Evolutionary conservation across 2,113 vertebrate genomes (phyloP).

Genomic region (Oryzias javanicus): DNA sequence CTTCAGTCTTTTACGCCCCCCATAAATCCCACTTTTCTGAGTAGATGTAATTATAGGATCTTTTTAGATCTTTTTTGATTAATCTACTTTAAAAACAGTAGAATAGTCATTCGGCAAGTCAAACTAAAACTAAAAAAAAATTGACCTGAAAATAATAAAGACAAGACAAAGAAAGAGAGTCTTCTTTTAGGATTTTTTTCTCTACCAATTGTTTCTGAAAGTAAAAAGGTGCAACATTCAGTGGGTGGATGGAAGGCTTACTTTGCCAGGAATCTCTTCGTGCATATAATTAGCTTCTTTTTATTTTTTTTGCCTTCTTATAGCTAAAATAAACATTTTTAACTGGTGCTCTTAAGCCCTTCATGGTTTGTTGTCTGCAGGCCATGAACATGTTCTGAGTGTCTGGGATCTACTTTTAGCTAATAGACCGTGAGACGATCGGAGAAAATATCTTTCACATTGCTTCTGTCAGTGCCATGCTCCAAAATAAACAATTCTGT

Average conservation of each 20-base stretch:
- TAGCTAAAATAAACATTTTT: slow-evolving; percentile 21
- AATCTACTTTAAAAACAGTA: background rate
- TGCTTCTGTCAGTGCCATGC: slow-evolving; percentile 54
- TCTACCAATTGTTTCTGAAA: background rate
- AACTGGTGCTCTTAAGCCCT: slow-evolving; percentile 26
- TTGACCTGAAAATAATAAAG: too few relatives aligned
- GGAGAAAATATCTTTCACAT: slow-evolving; percentile 56
- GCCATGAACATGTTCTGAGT: too few relatives aligned
- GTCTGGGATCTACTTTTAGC: slow-evolving; percentile 70
- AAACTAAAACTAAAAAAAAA: too few relatives aligned
- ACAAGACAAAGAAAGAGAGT: too few relatives aligned
- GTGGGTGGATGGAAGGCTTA: slow-evolving; percentile 35
- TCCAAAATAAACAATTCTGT: slow-evolving; percentile 70
- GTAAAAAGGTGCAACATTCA: slow-evolving; percentile 41
- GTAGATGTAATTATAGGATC: too few relatives aligned
- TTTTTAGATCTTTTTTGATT: too few relatives aligned
- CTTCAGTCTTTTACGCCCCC: too few relatives aligned
- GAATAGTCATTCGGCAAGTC: background rate
- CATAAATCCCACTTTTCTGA: too few relatives aligned
- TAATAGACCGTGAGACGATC: slow-evolving; percentile 60
- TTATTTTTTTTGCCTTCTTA: slow-evolving; percentile 1
- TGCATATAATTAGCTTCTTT: slow-evolving; percentile 19
- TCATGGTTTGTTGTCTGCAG: slow-evolving; percentile 45
- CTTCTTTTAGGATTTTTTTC: too few relatives aligned
- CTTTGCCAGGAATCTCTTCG: slow-evolving; percentile 24